phyloP scores from a whole-genome alignment of 2,797 vertebrate species.

The Danionella dracula region DNA sequence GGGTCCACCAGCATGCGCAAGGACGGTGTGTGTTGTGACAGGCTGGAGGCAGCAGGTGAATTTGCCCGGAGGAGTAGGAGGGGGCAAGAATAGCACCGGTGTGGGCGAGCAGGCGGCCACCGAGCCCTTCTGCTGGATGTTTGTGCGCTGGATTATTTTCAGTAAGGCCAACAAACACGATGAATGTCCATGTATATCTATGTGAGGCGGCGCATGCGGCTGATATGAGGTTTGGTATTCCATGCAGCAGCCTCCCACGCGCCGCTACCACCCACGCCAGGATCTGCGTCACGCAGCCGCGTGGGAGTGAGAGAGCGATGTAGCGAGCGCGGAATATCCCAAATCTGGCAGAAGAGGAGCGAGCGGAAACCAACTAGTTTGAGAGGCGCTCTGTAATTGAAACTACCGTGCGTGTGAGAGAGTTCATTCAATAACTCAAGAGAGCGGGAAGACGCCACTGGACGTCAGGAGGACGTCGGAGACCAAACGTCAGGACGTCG shows the following conservation, averaged over 20 bases:
- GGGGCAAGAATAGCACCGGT: constrained; percentile 38
- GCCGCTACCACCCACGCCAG: constrained; percentile 62
- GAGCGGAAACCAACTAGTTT: constrained; percentile 41
- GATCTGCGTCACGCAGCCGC: constrained; percentile 72
- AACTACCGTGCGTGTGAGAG: constrained; percentile 36
- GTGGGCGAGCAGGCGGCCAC: constrained; percentile 33
- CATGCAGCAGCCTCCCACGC: constrained; percentile 55
- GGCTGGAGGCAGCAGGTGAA: constrained; percentile 34
- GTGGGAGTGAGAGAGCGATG: constrained; percentile 69
- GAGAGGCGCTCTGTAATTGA: constrained; percentile 26
- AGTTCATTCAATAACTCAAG: constrained; percentile 16
- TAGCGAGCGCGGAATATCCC: constrained; percentile 73
- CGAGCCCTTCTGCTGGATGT: constrained; percentile 6
- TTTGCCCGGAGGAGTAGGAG: constrained; percentile 23
- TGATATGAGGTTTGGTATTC: constrained; percentile 51
- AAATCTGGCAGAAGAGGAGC: constrained; percentile 63
- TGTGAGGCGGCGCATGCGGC: constrained; percentile 33
- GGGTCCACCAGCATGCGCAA: constrained; percentile 3
- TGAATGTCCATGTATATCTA: constrained; percentile 34
- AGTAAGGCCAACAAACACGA: constrained; percentile 40
- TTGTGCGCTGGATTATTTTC: constrained; percentile 25
- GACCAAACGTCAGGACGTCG: constrained; percentile 35
- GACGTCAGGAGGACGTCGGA: neutral
- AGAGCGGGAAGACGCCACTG: constrained; percentile 30
- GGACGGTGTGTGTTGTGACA: constrained; percentile 10